Base-by-base conservation (phyloP, 1,140 invertebrate genomes). In the Monochamus saltuarius region DNA sequence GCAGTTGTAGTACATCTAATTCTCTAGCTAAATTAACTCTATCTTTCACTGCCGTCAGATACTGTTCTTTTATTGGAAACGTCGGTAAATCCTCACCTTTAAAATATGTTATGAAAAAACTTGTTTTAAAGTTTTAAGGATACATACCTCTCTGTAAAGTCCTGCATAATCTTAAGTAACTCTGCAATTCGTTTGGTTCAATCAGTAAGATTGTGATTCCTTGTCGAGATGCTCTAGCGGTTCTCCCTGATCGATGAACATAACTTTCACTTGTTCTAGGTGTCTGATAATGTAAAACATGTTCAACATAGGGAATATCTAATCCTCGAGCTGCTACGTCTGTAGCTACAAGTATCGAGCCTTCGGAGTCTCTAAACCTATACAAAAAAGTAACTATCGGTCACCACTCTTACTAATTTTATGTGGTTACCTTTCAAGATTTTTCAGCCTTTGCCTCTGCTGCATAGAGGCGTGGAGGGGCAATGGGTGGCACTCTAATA, bases 201-300 rank as follows among this genome's bases (percentile, higher is more conserved):
- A 98, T 89, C 50, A 99, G 83, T 61, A 99, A 82, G 7, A 99
- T 85, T 22, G 95, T 94, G 8, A 98, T 84, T 8, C 97, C 97
- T 76, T 92, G 87, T 61, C 89, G 89, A 52, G 83, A 84, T 8
- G 93, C 94, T 58, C 97, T 81, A 0, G 97, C 97, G 7, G 97
- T 99, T 59, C 97, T 82, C 0, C 97, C 97, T 79, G 94, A 97
- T 52, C 97, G 82, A 78, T 99, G 97, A 0, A 99, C 87, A 76
- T 99, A 99, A 75, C 88, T 89, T 81, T 99, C 96, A 34, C 92
- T 90, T 13, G 95, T 98, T 70, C 88, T 84, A 0, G 97, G 97
- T 7, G 97, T 91, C 80, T 99, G 95, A 81, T 98, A 99, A 78
- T 99, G 97, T 68, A 99, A 87, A 3, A 99, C 96, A 76, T 98